Base-by-base conservation (phyloP, 1,140 invertebrate genomes). In the Pemphigus obesinymphae region DNA sequence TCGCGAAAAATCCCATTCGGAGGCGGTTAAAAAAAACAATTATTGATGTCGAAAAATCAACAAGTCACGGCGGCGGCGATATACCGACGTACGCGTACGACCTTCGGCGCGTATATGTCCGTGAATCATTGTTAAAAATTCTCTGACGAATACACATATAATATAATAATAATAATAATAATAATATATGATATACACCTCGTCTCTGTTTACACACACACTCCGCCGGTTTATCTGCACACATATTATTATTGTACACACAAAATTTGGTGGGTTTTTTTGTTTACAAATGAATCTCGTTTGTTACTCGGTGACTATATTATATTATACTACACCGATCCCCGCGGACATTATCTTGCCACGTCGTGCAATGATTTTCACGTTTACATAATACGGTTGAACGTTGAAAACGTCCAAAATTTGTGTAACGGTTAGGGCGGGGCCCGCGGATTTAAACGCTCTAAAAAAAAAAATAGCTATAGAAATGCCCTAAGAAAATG, bases 41-140 rank as follows among this genome's bases (percentile, higher is more conserved):
- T 70, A 20, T 68, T 43, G 43, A 26, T 68, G 66, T 70, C 37
- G n/a, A 70, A 70, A 70, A 43, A 43, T 70, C 66, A 70, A 70
- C 66, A 70, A 70, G 66, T 70, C 66, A 70, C 37, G 61, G 53
- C 23, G 53, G 23, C 26, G 23, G 53, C 8, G n/a, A 23, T 3
- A 8, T 8, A 11, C 4, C 13, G 7, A 17, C 17, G 17, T 13
- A 13, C 15, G 20, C 58, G 6, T 8, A 70, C 37, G 66, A 70
- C 66, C 34, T 70, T 70, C 66, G 63, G 66, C 20, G 13, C 23
- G n/a, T 23, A 10, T 43, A 13, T 43, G 66, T 70, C n/a, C n/a
- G 20, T 70, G 34, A 70, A 70, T 70, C 37, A 70, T 37, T 70
- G 29, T 43, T 43, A 34, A 20, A 48, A n/a, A 66, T 23, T 11